Percentiles rank a stretch among this genome's conserved stretches.
phyloP scores from a whole-genome alignment of 2,888 invertebrate species.

The Ophonus ardosiacus region DNA sequence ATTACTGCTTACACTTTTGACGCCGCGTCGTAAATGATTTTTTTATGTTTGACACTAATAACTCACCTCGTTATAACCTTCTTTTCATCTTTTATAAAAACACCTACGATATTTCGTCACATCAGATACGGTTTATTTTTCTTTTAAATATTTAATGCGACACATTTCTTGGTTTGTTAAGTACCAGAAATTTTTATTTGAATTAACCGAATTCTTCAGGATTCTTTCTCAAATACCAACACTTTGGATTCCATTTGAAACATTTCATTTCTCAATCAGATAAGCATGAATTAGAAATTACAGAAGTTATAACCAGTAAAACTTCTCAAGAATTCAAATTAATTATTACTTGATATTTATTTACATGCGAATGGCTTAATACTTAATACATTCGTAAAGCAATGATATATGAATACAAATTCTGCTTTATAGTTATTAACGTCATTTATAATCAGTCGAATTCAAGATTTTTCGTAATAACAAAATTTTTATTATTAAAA shows the following conservation, averaged over 20 bases:
- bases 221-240: neutral
- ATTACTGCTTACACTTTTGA: slow-evolving; percentile 47
- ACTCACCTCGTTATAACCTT: slow-evolving; percentile 20
- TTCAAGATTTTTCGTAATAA: too few relatives aligned
- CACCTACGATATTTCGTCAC: slow-evolving; percentile 19
- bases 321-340: neutral
- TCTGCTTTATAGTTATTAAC: too few relatives aligned
- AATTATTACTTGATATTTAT: neutral
- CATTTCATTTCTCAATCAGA: slow-evolving; percentile 1
- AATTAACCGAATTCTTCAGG: neutral
- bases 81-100: slow-evolving; percentile 34
- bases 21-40: slow-evolving; percentile 30
- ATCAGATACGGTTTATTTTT: neutral
- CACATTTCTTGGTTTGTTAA: slow-evolving; percentile 14
- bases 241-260: neutral
- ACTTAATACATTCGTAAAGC: neutral
- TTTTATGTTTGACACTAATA: slow-evolving; percentile 47
- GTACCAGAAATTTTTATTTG: slow-evolving; percentile 3
- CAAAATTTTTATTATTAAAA: too few relatives aligned
- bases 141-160: neutral
- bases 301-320: neutral
- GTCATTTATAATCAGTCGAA: too few relatives aligned
- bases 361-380: neutral
- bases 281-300: neutral
- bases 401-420: too few relatives aligned